A percentile compares a stretch with the other conserved stretches of the same genome.
Conservation (phyloP, 1,140 invertebrate species). For the Paracyclopina nana region DNA sequence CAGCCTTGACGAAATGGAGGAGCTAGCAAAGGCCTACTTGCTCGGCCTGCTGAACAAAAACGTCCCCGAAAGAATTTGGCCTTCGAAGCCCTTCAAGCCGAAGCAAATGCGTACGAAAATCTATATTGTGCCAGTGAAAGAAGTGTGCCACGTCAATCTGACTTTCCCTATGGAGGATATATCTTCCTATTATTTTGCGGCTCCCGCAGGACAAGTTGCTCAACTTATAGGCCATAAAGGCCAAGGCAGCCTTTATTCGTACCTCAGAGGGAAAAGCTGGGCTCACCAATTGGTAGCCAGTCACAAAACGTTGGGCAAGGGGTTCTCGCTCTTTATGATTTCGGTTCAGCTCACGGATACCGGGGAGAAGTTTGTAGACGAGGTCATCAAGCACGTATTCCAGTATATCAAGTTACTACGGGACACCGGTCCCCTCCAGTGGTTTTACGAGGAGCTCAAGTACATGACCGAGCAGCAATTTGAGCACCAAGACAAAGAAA, state of each 20-base stretch:
- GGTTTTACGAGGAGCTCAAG: slow-evolving; percentile 73
- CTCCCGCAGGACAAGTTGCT: slow-evolving; percentile 20
- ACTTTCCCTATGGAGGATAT: slow-evolving; percentile 76
- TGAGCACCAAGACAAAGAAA: slow-evolving; percentile 70
- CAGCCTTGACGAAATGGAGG: slow-evolving; percentile 61
- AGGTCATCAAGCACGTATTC: slow-evolving; percentile 57
- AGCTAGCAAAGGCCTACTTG: slow-evolving; percentile 55
- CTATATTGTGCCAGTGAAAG: slow-evolving; percentile 76
- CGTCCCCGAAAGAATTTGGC: slow-evolving; percentile 48
- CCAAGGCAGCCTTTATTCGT: slow-evolving; percentile 70
- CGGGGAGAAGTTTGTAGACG: slow-evolving; percentile 58
- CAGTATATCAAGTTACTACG: slow-evolving; percentile 73
- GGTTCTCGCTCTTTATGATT: slow-evolving; percentile 72
- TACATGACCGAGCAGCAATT: slow-evolving; percentile 60
- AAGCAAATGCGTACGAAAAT: slow-evolving; percentile 28
- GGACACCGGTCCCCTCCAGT: slow-evolving; percentile 46
- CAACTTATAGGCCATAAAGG: slow-evolving; percentile 82
- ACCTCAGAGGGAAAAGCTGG: slow-evolving; percentile 38
- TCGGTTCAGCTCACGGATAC: slow-evolving; percentile 77
- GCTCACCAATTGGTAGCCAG: slow-evolving; percentile 1
- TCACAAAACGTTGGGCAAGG: slow-evolving; percentile 38
- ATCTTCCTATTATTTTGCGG: slow-evolving; percentile 53
- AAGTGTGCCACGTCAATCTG: slow-evolving; percentile 63
- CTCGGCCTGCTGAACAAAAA: slow-evolving; percentile 53
- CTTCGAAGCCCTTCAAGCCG: slow-evolving; percentile 53